Evolutionary conservation across 1,140 invertebrate genomes (phyloP).

Genomic region (Nylanderia fulva): DNA sequence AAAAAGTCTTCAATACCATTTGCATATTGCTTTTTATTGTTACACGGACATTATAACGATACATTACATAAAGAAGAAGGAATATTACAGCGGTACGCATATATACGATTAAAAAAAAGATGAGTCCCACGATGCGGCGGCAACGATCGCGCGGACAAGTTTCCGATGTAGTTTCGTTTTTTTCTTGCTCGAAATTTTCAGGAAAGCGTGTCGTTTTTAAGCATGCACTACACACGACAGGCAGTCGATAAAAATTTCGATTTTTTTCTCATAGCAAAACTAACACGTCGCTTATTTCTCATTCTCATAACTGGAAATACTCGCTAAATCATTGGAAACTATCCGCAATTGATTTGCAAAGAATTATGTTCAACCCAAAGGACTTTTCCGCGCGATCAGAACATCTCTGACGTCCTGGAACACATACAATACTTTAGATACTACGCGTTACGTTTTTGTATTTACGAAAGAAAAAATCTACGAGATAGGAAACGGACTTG

Average conservation of each 20-base stretch:
- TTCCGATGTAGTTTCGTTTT: neutral
- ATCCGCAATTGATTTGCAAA: neutral
- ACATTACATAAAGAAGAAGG: conserved; percentile 69
- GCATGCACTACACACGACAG: neutral
- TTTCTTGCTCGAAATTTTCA: neutral
- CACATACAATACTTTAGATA: conserved; percentile 68
- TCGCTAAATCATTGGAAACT: neutral
- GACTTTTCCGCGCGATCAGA: conserved; percentile 38
- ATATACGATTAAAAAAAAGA: conserved; percentile 59
- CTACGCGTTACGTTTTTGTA: conserved; percentile 72
- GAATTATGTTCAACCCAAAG: conserved; percentile 44
- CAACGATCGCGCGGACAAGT: conserved; percentile 28
- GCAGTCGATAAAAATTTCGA: neutral
- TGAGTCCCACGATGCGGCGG: conserved; percentile 54
- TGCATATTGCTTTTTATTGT: conserved; percentile 77
- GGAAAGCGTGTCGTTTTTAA: neutral
- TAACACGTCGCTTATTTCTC: neutral
- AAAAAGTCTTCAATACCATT: conserved; percentile 73
- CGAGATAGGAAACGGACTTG: conserved; percentile 62
- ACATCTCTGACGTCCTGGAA: conserved; percentile 55
- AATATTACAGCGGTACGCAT: conserved; percentile 65
- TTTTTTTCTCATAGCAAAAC: neutral
- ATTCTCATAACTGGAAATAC: neutral
- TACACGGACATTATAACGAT: conserved; percentile 73
- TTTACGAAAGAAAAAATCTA: conserved; percentile 70